phyloP scores from a whole-genome alignment of 2,888 invertebrate genomes.

The Andrena praecox region DNA sequence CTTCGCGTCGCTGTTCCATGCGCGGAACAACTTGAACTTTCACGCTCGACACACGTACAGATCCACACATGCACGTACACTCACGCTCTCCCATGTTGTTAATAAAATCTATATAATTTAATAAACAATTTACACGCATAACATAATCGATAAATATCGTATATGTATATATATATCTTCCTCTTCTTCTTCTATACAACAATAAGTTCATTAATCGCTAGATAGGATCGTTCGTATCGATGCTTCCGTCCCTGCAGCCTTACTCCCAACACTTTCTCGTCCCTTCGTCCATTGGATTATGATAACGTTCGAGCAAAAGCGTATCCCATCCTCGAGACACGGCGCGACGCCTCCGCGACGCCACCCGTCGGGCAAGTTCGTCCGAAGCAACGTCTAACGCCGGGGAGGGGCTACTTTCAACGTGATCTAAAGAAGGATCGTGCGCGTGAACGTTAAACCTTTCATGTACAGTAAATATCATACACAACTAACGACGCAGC shows the following conservation, averaged over 20 bases:
- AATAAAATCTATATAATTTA: constrained; percentile 82
- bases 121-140: constrained; percentile 83
- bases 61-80: constrained; percentile 22
- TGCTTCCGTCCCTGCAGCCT: constrained; percentile 58
- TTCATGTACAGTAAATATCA: constrained; percentile 50
- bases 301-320: constrained; percentile 27
- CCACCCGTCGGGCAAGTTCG: background rate
- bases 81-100: constrained; percentile 57
- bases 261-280: constrained; percentile 60
- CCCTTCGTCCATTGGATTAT: constrained; percentile 3
- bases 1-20: constrained; percentile 15
- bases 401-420: background rate
- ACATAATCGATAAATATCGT: constrained; percentile 81
- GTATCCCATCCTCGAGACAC: constrained; percentile 33
- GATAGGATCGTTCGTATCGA: constrained; percentile 72
- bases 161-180: constrained; percentile 50
- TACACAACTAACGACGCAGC: constrained; percentile 52
- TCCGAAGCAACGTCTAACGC: constrained; percentile 9
- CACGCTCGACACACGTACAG: constrained; percentile 24
- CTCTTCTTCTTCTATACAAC: constrained; percentile 79
- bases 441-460: constrained; percentile 38
- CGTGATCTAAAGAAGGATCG: constrained; percentile 32
- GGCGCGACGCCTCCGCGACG: background rate
- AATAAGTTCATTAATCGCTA: constrained; percentile 79
- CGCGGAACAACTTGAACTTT: constrained; percentile 44